Evolutionary conservation across 2,113 vertebrate species (phyloP), one percentile per base, ranked within the genome.

Genomic region (Picathartes gymnocephalus): DNA sequence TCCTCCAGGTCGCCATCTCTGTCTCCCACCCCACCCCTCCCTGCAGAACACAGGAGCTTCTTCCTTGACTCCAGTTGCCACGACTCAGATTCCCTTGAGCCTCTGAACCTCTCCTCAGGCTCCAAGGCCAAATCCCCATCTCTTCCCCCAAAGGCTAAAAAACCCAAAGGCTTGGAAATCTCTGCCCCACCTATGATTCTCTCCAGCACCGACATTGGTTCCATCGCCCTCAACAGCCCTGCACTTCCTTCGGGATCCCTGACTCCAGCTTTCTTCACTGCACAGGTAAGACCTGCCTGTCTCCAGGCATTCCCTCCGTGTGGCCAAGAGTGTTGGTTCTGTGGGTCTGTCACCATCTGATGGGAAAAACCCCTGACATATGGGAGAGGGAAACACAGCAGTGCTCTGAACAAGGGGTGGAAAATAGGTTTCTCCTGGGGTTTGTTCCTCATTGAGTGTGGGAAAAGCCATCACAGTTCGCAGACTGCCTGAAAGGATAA

Each of bases 141-240:
- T 98, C 98, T 99, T 88, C 99, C 98, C 70, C 98, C 98, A 94
- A 99, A 99, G 97, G 98, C 97, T 97, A 99, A 99, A 98, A 99
- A 99, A 96, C 99, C 99, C 98, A 99, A 99, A 98, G 98, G 98
- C 94, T 97, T 99, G 97, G 99, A 99, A 97, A 99, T 99, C 97
- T 98, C 98, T 0, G 97, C 98, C 8, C 98, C 98, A 5, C 99
- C 99, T 58, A 98, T 99, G 97, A 97, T 99, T 81, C 98, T 99
- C 9, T 98, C 99, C 11, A 98, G 98, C 95, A 98, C 98, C 4
- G 99, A 99, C 94, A 98, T 99, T 0, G 98, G 99, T 97, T 99
- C 99, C 92, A 99, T 99, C 13, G 99, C 99, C 83, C 99, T 99
- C 93, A 99, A 99, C 97, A 99, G 99, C 94, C 99, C 99, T 0